Evolutionary conservation across 2,797 vertebrate species (phyloP).

Genomic region (Rhynchotus rufescens): DNA sequence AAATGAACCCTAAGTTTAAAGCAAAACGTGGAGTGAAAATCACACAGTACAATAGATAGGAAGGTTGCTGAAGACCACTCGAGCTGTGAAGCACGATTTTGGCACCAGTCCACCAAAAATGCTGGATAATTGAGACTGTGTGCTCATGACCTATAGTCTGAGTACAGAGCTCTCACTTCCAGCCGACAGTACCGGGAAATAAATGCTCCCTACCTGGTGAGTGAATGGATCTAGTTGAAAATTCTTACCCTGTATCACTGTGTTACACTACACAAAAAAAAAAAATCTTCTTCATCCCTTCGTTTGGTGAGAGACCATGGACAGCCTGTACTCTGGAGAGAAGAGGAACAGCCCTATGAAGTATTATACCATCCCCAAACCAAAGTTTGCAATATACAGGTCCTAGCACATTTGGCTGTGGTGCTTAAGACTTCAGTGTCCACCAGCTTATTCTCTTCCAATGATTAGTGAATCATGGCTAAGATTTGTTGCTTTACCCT

Average conservation of each 20-base stretch:
- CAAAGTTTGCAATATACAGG: accelerated
- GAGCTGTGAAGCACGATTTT: background rate
- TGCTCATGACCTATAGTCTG: background rate
- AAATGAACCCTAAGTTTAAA: background rate
- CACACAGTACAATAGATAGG: background rate
- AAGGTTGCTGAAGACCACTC: accelerated
- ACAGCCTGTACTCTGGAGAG: background rate
- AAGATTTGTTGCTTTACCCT: background rate
- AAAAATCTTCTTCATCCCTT: background rate
- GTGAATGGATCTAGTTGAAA: background rate
- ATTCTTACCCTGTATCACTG: background rate
- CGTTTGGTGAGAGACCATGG: background rate
- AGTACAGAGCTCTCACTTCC: constrained; percentile 11
- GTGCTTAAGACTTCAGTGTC: background rate
- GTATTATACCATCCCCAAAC: accelerated
- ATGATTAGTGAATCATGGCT: background rate
- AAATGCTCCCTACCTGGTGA: background rate
- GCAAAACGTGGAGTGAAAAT: background rate
- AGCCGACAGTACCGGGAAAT: constrained; percentile 18
- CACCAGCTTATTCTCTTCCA: background rate
- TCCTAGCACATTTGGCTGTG: background rate
- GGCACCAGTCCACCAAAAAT: background rate
- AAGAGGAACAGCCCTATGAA: background rate
- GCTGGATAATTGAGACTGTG: background rate
- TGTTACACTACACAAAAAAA: background rate